Evolutionary conservation across 1,140 invertebrate species (phyloP).

Genomic region (Cherax destructor): DNA sequence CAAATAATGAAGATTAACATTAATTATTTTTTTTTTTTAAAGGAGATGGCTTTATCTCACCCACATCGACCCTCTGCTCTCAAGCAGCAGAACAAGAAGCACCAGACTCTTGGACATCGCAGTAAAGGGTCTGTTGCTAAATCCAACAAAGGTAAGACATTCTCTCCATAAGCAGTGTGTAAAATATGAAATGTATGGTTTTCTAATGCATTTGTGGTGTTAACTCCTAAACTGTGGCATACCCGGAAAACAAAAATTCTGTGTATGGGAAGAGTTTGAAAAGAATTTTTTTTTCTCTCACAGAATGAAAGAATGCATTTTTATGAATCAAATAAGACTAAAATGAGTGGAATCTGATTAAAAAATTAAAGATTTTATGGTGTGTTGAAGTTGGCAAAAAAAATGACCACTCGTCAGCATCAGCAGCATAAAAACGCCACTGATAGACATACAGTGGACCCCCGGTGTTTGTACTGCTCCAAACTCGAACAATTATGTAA

Average conservation of each 20-base stretch:
- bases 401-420: no score
- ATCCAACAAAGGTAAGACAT: slow-evolving; percentile 33
- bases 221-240: background rate
- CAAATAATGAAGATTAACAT: no score
- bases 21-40: background rate
- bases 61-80: slow-evolving; percentile 46
- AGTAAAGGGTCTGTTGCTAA: slow-evolving; percentile 26
- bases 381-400: no score
- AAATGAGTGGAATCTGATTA: no score
- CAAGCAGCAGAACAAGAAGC: slow-evolving; percentile 65
- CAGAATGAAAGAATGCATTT: no score
- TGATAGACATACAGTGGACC: no score
- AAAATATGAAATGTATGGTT: background rate
- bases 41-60: slow-evolving; percentile 35
- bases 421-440: no score
- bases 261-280: background rate
- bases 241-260: background rate
- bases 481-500: no score
- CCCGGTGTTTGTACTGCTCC: no score
- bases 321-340: no score
- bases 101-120: slow-evolving; percentile 43
- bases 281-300: no score
- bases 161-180: background rate
- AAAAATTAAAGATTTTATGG: no score
- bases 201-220: background rate